A percentile compares a stretch with the other conserved stretches of the same genome.
These are phyloP conservation scores for Arctocebus calabarensis DNA, from an alignment of 2,797 vertebrate genomes.

Conservation along the genomic window DNA sequence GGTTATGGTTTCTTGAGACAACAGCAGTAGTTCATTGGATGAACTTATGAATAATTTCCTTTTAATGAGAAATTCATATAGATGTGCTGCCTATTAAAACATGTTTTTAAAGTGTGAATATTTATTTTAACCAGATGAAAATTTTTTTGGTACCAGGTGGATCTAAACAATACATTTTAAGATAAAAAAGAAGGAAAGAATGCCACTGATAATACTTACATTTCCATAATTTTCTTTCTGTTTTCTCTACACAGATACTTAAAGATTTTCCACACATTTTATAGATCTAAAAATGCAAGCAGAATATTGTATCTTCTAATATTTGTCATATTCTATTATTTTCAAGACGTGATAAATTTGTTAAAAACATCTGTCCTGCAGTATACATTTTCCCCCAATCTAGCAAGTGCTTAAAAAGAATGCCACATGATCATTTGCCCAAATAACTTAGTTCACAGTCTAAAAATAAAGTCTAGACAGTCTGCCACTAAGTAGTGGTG, in stretches of 20 bases:
- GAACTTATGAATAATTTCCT: constrained; percentile 26
- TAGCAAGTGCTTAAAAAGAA: constrained; percentile 16
- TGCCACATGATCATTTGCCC: not conserved
- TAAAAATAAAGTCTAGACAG: not conserved
- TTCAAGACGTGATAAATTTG: not conserved
- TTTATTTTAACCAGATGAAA: constrained; percentile 56
- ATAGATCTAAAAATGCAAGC: not conserved
- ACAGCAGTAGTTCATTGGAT: not conserved
- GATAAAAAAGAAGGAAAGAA: constrained; percentile 22
- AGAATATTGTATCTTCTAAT: constrained; percentile 1
- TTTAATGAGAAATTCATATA: constrained; percentile 40
- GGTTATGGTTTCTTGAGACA: constrained; percentile 24
- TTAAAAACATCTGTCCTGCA: not conserved
- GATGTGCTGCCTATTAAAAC: not conserved
- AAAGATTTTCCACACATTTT: constrained; percentile 43
- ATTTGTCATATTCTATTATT: constrained; percentile 41
- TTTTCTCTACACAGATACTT: not conserved
- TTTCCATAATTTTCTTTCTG: constrained; percentile 39
- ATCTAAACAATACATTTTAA: constrained; percentile 58
- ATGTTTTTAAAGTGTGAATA: not conserved
- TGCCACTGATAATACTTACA: not conserved
- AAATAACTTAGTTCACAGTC: constrained; percentile 27
- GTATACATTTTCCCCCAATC: not conserved
- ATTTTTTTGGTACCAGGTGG: not conserved
- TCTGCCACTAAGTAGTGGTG: not conserved